A percentile compares a stretch with the other conserved stretches of the same genome.
phyloP scores from a whole-genome alignment of 2,797 vertebrate genomes.

The Sebastes baramenuke region DNA sequence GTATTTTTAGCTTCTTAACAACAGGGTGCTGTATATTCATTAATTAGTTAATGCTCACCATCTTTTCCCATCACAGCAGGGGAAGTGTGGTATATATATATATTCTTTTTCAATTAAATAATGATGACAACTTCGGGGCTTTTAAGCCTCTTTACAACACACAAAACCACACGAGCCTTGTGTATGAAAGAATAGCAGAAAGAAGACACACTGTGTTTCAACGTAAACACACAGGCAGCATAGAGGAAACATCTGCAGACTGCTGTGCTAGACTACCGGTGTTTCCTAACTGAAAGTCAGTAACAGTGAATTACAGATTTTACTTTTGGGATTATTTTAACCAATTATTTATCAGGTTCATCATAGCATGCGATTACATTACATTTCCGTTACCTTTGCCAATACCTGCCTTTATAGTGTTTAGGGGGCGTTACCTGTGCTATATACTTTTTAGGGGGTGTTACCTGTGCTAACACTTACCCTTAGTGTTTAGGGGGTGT shows the following conservation, averaged over 20 bases:
- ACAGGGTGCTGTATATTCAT: not conserved
- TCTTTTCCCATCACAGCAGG: not conserved
- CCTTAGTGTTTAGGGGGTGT: no score
- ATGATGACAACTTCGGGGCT: conserved; percentile 8
- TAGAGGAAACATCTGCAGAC: not conserved
- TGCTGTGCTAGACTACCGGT: not conserved
- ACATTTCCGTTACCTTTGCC: no score
- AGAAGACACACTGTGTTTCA: not conserved
- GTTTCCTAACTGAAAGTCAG: not conserved
- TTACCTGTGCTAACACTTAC: no score
- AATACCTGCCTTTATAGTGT: no score
- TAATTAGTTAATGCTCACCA: not conserved
- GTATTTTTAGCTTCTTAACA: conserved; percentile 28
- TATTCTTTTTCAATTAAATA: not conserved
- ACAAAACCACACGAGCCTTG: not conserved
- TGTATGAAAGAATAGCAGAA: not conserved
- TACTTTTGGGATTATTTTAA: not conserved
- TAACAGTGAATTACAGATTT: not conserved
- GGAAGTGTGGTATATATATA: not conserved
- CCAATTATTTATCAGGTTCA: no score
- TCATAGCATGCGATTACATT: no score
- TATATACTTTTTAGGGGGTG: no score
- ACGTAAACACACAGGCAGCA: not conserved
- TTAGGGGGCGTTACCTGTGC: no score
- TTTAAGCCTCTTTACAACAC: not conserved